Conservation (phyloP, 2,797 vertebrate species). For the Caiman crocodilus region DNA sequence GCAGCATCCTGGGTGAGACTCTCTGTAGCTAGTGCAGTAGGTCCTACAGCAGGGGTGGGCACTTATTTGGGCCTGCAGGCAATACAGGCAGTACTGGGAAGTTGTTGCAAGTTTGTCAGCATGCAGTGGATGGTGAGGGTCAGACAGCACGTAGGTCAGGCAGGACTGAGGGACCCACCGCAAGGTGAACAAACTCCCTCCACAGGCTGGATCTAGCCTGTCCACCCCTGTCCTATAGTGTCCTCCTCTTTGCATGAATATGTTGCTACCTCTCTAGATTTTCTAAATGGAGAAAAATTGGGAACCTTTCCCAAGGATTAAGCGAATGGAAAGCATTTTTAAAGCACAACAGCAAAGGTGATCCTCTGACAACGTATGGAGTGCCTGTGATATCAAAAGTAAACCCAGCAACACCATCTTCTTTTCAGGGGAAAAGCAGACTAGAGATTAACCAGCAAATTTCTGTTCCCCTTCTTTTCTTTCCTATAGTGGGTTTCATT, state of each 20-base stretch:
- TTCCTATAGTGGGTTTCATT: background rate
- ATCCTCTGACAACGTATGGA: background rate
- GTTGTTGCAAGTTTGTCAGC: too few relatives aligned
- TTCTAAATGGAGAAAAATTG: background rate
- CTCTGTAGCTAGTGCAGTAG: background rate
- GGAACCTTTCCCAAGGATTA: background rate
- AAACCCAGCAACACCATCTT: background rate
- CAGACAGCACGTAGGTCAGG: too few relatives aligned
- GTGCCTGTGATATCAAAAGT: background rate
- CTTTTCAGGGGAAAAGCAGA: background rate
- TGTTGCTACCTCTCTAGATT: background rate
- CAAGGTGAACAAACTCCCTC: too few relatives aligned
- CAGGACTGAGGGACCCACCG: too few relatives aligned
- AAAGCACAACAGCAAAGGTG: background rate
- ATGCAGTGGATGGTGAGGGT: too few relatives aligned
- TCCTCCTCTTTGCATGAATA: background rate
- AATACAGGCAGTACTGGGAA: too few relatives aligned
- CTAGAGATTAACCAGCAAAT: background rate
- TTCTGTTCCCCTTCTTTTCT: fast-evolving
- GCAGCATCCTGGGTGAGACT: background rate
- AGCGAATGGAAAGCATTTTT: background rate
- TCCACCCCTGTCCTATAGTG: background rate
- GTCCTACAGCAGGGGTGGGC: too few relatives aligned
- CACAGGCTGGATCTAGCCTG: too few relatives aligned
- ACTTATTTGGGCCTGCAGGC: too few relatives aligned